Percentiles rank a stretch among this genome's conserved stretches.
Evolutionary conservation across 2,113 vertebrate genomes (phyloP).

Genomic region (Gnathochromis pfefferi): DNA sequence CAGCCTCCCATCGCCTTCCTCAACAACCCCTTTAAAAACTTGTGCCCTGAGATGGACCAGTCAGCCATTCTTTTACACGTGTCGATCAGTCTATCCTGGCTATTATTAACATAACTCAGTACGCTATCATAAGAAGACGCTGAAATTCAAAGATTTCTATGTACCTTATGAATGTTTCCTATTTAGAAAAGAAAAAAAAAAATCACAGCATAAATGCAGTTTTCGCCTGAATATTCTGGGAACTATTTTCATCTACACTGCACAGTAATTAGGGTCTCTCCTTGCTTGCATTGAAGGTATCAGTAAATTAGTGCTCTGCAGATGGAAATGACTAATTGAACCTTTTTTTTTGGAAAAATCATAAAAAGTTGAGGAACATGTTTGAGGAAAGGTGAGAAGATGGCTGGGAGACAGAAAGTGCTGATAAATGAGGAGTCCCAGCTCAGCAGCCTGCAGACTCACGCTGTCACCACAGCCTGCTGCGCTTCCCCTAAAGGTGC

Average conservation of each 20-base stretch:
- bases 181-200: not conserved
- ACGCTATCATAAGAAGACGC: slow-evolving; percentile 9
- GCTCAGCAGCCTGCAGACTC: not conserved
- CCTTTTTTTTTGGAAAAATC: not conserved
- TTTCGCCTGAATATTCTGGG: slow-evolving; percentile 33
- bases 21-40: not conserved
- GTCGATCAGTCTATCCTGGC: slow-evolving; percentile 40
- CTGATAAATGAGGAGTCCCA: slow-evolving; percentile 7
- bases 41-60: slow-evolving; percentile 1
- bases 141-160: slow-evolving; percentile 37
- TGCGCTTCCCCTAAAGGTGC: not conserved
- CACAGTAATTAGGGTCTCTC: slow-evolving; percentile 66
- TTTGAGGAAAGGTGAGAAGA: not conserved
- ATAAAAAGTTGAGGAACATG: not conserved
- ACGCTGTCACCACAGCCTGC: not conserved
- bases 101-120: slow-evolving; percentile 31
- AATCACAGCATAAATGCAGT: slow-evolving; percentile 50
- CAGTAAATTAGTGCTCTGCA: slow-evolving; percentile 4
- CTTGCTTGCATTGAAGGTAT: slow-evolving; percentile 57
- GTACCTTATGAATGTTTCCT: slow-evolving; percentile 40
- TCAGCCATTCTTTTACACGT: not conserved
- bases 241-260: slow-evolving; percentile 31
- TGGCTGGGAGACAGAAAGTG: slow-evolving; percentile 6
- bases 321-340: not conserved
- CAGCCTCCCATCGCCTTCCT: not conserved